Evolutionary conservation across 2,888 invertebrate genomes (phyloP), one percentile per base, ranked within the genome.

Genomic region (Acleris emargana): DNA sequence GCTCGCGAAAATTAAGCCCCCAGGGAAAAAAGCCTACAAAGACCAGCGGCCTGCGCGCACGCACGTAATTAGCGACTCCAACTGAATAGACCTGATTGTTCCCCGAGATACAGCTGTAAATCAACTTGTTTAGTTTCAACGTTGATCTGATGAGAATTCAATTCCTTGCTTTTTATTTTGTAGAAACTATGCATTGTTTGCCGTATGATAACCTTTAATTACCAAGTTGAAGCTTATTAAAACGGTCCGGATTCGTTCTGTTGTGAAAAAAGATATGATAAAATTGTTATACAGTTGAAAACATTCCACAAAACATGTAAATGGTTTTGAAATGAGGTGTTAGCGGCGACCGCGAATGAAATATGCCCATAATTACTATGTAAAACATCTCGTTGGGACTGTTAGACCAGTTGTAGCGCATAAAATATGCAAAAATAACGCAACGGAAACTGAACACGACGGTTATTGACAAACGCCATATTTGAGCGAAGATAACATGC

Each of bases 11-110:
- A 58, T 58, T 32, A 32, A 54, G 53, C 58, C 60, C 58, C 57
- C 38, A 38, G 53, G 47, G 62, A 49, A 67, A 58, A 66, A 66
- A 69, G 52, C 55, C n/a, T 68, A 72, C 71, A 74, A 72, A 69
- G 61, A 61, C 69, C 64, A 62, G 50, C 62, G 72, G 71, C 38
- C 75, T 67, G 75, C 72, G 74, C 47, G 55, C 72, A 60, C 67
- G 58, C 69, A 72, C 78, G 78, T 83, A 83, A 85, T 84, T 83
- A 84, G 75, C 70, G 72, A 67, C 43, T 68, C 52, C 68, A 63
- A 64, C 68, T 52, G 62, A 67, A 61, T 66, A 57, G 68, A 71
- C 67, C 69, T 59, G 71, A 77, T 76, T 66, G 61, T 68, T 64
- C 38, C 3, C 64, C 55, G 64, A 66, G 58, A 63, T 64, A 59